phyloP scores from a whole-genome alignment of 2,888 invertebrate genomes.

The Drosophila quinaria region DNA sequence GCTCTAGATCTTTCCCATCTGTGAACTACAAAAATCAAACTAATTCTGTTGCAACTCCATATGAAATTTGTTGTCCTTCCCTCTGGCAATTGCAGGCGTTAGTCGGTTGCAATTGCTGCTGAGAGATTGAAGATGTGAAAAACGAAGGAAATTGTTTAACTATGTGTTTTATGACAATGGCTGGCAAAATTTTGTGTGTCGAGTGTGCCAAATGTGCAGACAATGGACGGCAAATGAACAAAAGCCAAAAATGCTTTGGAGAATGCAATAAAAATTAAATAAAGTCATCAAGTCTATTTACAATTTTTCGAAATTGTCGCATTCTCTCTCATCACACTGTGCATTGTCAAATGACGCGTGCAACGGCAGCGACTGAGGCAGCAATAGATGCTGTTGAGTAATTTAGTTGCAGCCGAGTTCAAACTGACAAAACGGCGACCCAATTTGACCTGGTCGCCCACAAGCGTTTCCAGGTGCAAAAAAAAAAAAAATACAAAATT shows the following conservation, averaged over 20 bases:
- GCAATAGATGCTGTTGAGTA: slow-evolving; percentile 67
- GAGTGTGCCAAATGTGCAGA: slow-evolving; percentile 66
- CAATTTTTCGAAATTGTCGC: slow-evolving; percentile 69
- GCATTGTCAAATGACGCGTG: slow-evolving; percentile 75
- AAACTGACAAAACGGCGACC: slow-evolving; percentile 25
- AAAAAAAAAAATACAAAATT: background rate
- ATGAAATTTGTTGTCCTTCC: slow-evolving; percentile 3
- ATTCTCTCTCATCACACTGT: slow-evolving; percentile 35
- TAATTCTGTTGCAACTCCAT: background rate
- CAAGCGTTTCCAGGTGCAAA: slow-evolving; percentile 74
- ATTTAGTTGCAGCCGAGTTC: slow-evolving; percentile 50
- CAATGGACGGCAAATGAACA: slow-evolving; percentile 56
- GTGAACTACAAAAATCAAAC: background rate
- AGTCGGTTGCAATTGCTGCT: slow-evolving; percentile 11
- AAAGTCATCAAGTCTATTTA: slow-evolving; percentile 79
- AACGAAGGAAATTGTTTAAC: slow-evolving; percentile 44
- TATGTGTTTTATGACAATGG: slow-evolving; percentile 50
- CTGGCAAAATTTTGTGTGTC: slow-evolving; percentile 43
- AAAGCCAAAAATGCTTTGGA: slow-evolving; percentile 52
- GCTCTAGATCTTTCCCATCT: background rate
- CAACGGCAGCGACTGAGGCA: slow-evolving; percentile 33
- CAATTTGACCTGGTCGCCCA: slow-evolving; percentile 61
- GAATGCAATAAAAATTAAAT: slow-evolving; percentile 80
- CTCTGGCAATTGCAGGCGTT: slow-evolving; percentile 71
- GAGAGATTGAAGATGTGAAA: slow-evolving; percentile 25